A percentile compares a stretch with the other conserved stretches of the same genome.
These are phyloP conservation scores for Osmerus mordax DNA, from an alignment of 2,113 vertebrate species.

Conservation along the genomic window DNA sequence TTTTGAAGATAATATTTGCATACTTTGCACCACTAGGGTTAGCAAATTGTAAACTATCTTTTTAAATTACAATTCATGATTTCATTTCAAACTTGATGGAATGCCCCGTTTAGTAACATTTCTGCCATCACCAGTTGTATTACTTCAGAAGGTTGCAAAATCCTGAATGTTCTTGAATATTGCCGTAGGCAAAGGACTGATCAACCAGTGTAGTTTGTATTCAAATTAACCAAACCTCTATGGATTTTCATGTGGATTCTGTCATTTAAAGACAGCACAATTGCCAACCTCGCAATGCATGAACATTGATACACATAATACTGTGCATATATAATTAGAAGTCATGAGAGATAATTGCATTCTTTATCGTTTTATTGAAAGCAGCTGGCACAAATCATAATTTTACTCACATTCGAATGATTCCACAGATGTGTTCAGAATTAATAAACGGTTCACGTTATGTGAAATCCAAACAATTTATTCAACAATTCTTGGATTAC, in stretches of 20 bases:
- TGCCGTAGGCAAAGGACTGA: too few relatives aligned
- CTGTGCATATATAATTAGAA: slow-evolving; percentile 35
- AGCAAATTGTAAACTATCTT: slow-evolving; percentile 11
- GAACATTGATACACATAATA: slow-evolving; percentile 22
- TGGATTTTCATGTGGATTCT: neutral
- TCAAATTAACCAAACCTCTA: slow-evolving; percentile 21
- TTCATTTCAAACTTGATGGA: too few relatives aligned
- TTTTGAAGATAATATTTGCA: slow-evolving; percentile 14
- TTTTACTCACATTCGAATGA: slow-evolving; percentile 42
- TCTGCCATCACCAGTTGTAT: too few relatives aligned
- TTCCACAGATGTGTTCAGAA: slow-evolving; percentile 45
- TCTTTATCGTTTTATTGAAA: slow-evolving; percentile 41
- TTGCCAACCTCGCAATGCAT: slow-evolving; percentile 11
- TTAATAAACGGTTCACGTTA: slow-evolving; percentile 39
- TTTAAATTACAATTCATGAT: neutral
- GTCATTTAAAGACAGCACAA: neutral
- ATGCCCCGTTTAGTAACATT: too few relatives aligned
- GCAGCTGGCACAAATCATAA: slow-evolving; percentile 47
- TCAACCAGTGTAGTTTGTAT: slow-evolving; percentile 13
- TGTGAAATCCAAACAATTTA: slow-evolving; percentile 30
- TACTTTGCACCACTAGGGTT: slow-evolving; percentile 9
- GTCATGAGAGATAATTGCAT: slow-evolving; percentile 40
- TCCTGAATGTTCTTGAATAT: too few relatives aligned
- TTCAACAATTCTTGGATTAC: slow-evolving; percentile 9
- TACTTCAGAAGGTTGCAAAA: too few relatives aligned